These are phyloP conservation scores for Trichomycterus rosablanca DNA, from an alignment of 2,113 vertebrate species.

Conservation along the genomic window DNA sequence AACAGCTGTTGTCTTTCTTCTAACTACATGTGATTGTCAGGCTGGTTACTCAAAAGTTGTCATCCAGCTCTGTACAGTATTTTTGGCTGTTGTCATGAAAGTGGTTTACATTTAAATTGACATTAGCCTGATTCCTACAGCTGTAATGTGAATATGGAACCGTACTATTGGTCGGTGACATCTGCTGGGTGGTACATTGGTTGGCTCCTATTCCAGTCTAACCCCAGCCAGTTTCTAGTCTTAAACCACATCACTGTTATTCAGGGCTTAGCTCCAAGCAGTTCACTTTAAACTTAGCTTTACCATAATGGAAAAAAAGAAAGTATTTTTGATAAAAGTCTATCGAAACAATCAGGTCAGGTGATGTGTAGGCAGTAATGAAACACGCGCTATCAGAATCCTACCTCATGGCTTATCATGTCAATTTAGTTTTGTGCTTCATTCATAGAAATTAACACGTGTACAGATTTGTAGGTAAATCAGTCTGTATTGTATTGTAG, in stretches of 20 bases:
- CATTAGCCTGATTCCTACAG: too few species aligned
- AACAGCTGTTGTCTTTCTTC: too few species aligned
- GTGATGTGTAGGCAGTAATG: conserved; percentile 61
- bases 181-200: too few species aligned
- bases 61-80: too few species aligned
- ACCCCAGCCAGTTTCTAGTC: background rate
- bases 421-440: conserved; percentile 68
- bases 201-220: conserved; percentile 16
- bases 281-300: conserved; percentile 21
- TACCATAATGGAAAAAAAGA: conserved; percentile 7
- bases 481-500: conserved; percentile 24
- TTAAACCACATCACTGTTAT: background rate
- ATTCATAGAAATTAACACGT: conserved; percentile 48
- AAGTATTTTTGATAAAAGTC: conserved; percentile 41
- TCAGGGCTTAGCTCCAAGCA: conserved; percentile 29
- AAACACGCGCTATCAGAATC: conserved; percentile 71
- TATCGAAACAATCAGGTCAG: conserved; percentile 17
- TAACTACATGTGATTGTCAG: too few species aligned
- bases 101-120: too few species aligned
- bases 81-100: too few species aligned
- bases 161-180: too few species aligned
- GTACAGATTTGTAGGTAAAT: conserved; percentile 53
- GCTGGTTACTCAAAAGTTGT: too few species aligned
- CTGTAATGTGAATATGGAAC: too few species aligned
- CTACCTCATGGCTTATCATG: conserved; percentile 78